phyloP scores from a whole-genome alignment of 1,140 invertebrate genomes.

The Rhizoglyphus robini region DNA sequence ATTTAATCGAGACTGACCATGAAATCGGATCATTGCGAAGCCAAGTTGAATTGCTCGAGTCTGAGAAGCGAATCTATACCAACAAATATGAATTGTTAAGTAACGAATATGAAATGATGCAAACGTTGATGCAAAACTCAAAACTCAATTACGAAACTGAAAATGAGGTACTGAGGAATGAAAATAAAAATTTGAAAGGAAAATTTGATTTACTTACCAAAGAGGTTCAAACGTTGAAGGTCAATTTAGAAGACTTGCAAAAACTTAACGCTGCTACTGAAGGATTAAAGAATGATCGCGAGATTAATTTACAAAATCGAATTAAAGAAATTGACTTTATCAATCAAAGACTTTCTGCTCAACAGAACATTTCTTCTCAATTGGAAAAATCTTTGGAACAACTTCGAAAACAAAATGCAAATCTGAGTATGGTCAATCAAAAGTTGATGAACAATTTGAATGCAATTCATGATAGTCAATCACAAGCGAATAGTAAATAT shows the following conservation, averaged over 20 bases:
- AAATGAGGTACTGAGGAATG: neutral
- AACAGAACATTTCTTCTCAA: neutral
- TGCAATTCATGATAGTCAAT: neutral
- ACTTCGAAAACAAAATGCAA: neutral
- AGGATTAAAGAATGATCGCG: neutral
- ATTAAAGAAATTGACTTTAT: neutral
- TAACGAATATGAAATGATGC: neutral
- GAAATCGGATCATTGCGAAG: neutral
- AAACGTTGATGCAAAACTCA: neutral
- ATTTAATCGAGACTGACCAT: slow-evolving; percentile 9
- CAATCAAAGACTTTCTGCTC: neutral
- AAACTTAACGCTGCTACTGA: neutral
- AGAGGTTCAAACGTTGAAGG: neutral
- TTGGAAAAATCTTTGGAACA: neutral
- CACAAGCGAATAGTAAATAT: neutral
- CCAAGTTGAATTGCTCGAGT: neutral
- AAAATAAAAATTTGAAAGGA: neutral
- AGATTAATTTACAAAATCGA: neutral
- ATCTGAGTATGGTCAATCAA: neutral
- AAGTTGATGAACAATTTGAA: neutral
- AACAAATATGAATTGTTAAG: neutral
- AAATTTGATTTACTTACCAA: neutral
- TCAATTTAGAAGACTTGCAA: neutral
- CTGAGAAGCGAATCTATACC: neutral
- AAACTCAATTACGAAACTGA: neutral